phyloP scores from a whole-genome alignment of 2,797 vertebrate species.

The Gadopsis bispinosus region DNA sequence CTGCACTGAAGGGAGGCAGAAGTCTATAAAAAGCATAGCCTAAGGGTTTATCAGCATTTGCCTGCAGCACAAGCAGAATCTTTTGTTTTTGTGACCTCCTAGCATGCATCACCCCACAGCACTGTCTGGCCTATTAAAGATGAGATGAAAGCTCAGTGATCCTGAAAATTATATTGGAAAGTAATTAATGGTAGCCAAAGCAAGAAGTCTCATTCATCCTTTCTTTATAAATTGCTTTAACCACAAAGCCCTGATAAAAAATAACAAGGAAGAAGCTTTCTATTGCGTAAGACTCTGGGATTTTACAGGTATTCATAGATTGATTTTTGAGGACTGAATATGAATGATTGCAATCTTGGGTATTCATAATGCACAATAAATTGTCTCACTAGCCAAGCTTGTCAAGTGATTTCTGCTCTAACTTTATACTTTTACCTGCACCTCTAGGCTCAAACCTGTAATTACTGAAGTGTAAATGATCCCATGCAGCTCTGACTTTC shows the following conservation, averaged over 20 bases:
- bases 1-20: conserved; percentile 26
- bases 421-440: not conserved
- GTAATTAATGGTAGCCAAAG: conserved; percentile 47
- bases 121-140: conserved; percentile 69
- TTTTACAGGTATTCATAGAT: not conserved
- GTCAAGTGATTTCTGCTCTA: conserved; percentile 10
- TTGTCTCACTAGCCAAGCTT: not conserved
- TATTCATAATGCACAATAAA: conserved; percentile 4
- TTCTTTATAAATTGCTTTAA: conserved; percentile 29
- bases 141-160: conserved; percentile 58
- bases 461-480: conserved; percentile 44
- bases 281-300: not conserved
- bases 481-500: conserved; percentile 23
- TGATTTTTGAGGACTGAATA: conserved; percentile 2
- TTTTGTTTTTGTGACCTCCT: conserved; percentile 72
- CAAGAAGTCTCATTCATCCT: conserved; percentile 1
- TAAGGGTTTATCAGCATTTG: conserved; percentile 46
- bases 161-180: conserved; percentile 59
- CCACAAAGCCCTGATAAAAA: conserved; percentile 16
- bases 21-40: conserved; percentile 56
- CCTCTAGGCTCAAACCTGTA: conserved; percentile 14
- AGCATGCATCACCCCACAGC: conserved; percentile 68
- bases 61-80: conserved; percentile 59
- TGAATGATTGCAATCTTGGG: not conserved
- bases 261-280: not conserved